phyloP scores from a whole-genome alignment of 2,113 vertebrate genomes.

The Heloderma charlesbogerti region DNA sequence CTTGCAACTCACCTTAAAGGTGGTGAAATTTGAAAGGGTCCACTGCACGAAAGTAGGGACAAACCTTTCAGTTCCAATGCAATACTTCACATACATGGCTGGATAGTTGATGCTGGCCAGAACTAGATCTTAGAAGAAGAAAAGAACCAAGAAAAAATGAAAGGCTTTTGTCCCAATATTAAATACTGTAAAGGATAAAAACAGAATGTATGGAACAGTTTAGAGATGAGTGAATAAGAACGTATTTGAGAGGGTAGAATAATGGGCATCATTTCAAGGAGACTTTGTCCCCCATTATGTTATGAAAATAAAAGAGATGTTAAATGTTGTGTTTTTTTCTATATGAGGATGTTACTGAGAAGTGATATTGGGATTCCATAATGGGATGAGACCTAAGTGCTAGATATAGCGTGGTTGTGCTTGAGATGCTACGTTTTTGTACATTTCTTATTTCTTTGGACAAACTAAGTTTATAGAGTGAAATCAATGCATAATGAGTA shows the following conservation, averaged over 20 bases:
- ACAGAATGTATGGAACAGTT: not conserved
- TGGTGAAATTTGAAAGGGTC: constrained; percentile 27
- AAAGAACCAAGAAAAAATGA: constrained; percentile 7
- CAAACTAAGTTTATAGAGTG: not conserved
- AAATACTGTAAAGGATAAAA: constrained; percentile 20
- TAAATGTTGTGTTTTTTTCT: not conserved
- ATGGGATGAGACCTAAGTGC: not conserved
- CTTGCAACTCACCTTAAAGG: not conserved
- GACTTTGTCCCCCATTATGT: not conserved
- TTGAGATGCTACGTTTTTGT: not conserved
- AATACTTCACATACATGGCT: not conserved
- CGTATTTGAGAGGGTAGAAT: constrained; percentile 6
- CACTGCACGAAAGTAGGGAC: constrained; percentile 1
- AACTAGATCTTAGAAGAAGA: constrained; percentile 15
- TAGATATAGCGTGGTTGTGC: not conserved
- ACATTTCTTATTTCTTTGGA: not conserved
- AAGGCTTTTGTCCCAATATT: not conserved
- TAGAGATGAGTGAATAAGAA: constrained; percentile 15
- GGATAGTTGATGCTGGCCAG: not conserved
- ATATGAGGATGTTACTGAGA: not conserved
- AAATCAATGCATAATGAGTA: not conserved
- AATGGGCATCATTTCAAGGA: not conserved
- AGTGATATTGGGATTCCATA: not conserved
- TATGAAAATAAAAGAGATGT: not conserved
- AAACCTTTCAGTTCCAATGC: constrained; percentile 15